These are phyloP conservation scores for Toxotes lorentzi DNA, from an alignment of 2,797 vertebrate genomes.

Conservation along the genomic window DNA sequence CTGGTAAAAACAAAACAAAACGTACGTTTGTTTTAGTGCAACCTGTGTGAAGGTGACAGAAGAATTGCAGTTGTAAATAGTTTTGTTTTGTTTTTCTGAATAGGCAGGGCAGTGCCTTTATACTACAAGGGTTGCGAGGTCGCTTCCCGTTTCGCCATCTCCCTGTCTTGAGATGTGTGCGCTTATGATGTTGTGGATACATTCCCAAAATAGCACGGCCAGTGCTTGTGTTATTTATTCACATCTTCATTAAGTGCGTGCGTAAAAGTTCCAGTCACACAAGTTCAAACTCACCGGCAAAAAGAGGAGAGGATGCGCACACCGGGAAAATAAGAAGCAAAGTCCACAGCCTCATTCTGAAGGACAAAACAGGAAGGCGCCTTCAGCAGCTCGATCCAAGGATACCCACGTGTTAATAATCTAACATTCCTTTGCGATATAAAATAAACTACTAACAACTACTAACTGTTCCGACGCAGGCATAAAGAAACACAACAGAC, in stretches of 20 bases:
- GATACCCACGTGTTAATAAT: constrained; percentile 8
- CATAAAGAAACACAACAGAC: background rate
- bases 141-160: background rate
- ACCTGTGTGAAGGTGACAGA: background rate
- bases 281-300: constrained; percentile 70
- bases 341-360: constrained; percentile 73
- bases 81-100: too few relatives aligned
- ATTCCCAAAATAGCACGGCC: background rate
- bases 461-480: background rate
- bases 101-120: too few relatives aligned
- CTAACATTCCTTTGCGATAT: constrained; percentile 4
- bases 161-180: background rate
- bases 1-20: constrained; percentile 46
- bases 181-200: background rate
- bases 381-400: background rate
- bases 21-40: background rate
- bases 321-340: constrained; percentile 62
- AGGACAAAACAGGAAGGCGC: background rate
- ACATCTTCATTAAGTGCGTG: constrained; percentile 1
- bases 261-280: constrained; percentile 11
- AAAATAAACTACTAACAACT: background rate
- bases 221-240: background rate
- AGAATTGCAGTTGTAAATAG: background rate
- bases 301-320: constrained; percentile 62
- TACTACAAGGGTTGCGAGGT: background rate